phyloP scores from a whole-genome alignment of 2,113 vertebrate genomes.

The Seriola rivoliana region DNA sequence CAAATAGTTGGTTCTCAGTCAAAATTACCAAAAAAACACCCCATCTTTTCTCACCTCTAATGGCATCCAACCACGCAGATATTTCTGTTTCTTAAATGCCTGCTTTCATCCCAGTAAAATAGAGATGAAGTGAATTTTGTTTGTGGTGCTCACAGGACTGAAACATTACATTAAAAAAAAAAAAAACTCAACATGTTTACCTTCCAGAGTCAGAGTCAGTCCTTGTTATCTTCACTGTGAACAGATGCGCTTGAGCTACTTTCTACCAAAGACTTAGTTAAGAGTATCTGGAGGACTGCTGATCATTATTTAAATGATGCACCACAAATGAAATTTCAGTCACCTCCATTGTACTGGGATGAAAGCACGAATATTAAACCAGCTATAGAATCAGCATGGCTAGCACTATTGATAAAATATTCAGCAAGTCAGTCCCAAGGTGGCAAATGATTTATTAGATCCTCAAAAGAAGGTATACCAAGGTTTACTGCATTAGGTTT shows the following conservation, averaged over 20 bases:
- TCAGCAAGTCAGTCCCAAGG: not conserved
- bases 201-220: not conserved
- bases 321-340: no score
- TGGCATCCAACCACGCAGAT: not conserved
- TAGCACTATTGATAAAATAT: conserved; percentile 1
- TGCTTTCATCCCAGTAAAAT: no score
- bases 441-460: conserved; percentile 12
- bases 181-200: not conserved
- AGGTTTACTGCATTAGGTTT: not conserved
- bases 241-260: not conserved
- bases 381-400: not conserved
- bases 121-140: not conserved
- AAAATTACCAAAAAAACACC: not conserved
- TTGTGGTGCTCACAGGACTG: not conserved
- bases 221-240: not conserved
- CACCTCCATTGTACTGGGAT: no score
- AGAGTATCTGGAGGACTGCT: no score
- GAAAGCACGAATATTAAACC: not conserved
- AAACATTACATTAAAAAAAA: not conserved
- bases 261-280: not conserved
- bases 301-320: no score
- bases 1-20: not conserved
- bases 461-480: not conserved
- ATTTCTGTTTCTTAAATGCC: not conserved
- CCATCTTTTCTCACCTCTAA: not conserved